Evolutionary conservation across 2,113 vertebrate species (phyloP).

Genomic region (Dipodomys spectabilis): DNA sequence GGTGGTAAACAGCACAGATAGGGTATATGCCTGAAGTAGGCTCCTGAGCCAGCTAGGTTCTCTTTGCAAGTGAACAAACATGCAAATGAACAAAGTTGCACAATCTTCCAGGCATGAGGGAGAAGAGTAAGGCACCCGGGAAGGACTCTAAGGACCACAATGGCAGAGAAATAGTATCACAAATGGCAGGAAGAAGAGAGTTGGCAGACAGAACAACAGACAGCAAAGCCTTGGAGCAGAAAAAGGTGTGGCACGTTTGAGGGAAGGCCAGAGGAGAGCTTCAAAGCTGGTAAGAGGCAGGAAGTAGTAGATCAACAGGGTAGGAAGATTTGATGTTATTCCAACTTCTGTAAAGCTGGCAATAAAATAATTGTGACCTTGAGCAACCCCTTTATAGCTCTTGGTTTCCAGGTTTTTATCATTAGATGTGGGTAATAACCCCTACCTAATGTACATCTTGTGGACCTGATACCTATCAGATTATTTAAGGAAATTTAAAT

Average conservation of each 20-base stretch:
- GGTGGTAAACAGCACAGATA: background rate
- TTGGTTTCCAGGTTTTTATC: background rate
- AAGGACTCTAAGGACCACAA: background rate
- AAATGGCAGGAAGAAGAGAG: background rate
- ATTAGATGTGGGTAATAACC: background rate
- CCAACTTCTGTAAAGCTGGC: background rate
- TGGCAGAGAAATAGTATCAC: too few species aligned
- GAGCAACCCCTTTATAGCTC: background rate
- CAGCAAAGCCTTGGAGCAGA: background rate
- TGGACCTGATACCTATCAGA: background rate
- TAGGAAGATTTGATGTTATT: background rate
- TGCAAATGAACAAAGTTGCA: background rate
- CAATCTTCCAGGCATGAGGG: background rate
- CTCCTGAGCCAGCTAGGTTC: background rate
- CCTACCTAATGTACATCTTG: background rate
- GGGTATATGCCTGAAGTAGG: background rate
- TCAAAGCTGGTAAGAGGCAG: background rate
- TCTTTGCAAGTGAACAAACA: background rate
- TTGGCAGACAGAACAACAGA: background rate
- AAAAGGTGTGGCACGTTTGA: background rate
- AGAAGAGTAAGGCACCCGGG: too few species aligned
- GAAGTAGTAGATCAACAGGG: background rate
- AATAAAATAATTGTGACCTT: background rate
- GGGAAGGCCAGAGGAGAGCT: background rate
- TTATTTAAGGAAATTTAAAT: background rate